phyloP scores from a whole-genome alignment of 2,888 invertebrate species.

The Ashinkailepas kermadecensis region DNA sequence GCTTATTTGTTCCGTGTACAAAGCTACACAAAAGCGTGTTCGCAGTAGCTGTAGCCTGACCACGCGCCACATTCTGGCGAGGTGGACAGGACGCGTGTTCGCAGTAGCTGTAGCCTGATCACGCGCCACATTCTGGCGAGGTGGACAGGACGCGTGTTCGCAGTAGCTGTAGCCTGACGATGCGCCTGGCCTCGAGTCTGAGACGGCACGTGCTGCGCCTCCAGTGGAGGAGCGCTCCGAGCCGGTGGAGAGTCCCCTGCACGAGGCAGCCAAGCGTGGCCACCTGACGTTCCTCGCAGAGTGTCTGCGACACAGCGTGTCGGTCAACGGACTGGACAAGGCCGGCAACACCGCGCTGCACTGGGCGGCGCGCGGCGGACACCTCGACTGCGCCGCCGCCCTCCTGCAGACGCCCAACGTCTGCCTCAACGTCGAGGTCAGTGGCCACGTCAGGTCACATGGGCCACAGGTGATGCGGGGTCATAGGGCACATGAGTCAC shows the following conservation, averaged over 20 bases:
- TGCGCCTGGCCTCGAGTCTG: too few species aligned
- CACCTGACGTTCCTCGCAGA: slow-evolving; percentile 53
- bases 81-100: too few species aligned
- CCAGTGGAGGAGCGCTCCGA: slow-evolving; percentile 47
- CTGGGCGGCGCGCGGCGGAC: slow-evolving; percentile 58
- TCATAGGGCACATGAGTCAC: too few species aligned
- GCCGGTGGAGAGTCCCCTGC: slow-evolving; percentile 47
- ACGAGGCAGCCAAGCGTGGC: slow-evolving; percentile 58
- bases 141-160: too few species aligned
- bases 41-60: too few species aligned
- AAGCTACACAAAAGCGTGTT: too few species aligned
- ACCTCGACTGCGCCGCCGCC: slow-evolving; percentile 49
- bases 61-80: too few species aligned
- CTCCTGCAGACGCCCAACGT: slow-evolving; percentile 47
- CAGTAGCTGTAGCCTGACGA: too few species aligned
- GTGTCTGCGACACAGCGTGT: slow-evolving; percentile 54
- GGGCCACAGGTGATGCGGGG: too few species aligned
- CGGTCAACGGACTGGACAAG: slow-evolving; percentile 56
- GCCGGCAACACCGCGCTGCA: slow-evolving; percentile 58
- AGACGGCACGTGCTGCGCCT: slow-evolving; percentile 31
- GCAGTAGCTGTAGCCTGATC: too few species aligned
- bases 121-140: too few species aligned
- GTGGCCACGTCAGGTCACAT: not conserved
- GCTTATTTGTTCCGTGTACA: too few species aligned
- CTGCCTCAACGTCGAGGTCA: slow-evolving; percentile 45